Conservation (phyloP, 2,888 invertebrate genomes). For the Dasypolia templi region DNA sequence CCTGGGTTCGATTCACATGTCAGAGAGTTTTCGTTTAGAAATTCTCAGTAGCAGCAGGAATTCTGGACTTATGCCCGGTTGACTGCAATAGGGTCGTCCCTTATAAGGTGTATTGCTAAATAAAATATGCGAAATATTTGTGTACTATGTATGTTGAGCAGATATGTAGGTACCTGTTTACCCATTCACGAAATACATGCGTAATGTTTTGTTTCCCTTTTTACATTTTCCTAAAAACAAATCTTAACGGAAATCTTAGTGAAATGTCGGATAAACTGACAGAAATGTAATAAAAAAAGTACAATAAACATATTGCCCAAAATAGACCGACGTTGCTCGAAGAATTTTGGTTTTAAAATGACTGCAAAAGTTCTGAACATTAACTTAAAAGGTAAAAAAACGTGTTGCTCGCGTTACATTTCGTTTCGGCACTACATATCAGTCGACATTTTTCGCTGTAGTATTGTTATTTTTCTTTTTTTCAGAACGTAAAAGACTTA, state of each 20-base stretch:
- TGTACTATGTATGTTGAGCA: no score
- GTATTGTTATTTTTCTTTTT: not conserved
- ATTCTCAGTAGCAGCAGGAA: no score
- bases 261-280: constrained; percentile 23
- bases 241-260: not conserved
- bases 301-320: constrained; percentile 15
- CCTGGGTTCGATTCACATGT: no score
- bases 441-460: constrained; percentile 34
- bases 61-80: no score
- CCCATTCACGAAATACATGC: not conserved
- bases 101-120: not conserved
- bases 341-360: constrained; percentile 26
- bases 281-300: constrained; percentile 11
- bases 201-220: not conserved
- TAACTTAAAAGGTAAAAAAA: constrained; percentile 47
- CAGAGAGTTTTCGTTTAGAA: no score
- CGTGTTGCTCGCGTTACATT: constrained; percentile 33
- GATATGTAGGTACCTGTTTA: not conserved
- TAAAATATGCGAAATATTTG: not conserved
- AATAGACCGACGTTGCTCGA: constrained; percentile 20
- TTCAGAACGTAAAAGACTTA: not conserved
- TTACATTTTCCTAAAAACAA: constrained; percentile 15
- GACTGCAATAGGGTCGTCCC: no score
- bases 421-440: constrained; percentile 33
- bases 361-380: constrained; percentile 45